phyloP scores from a whole-genome alignment of 2,113 vertebrate species.

The Megatriorchis doriae region DNA sequence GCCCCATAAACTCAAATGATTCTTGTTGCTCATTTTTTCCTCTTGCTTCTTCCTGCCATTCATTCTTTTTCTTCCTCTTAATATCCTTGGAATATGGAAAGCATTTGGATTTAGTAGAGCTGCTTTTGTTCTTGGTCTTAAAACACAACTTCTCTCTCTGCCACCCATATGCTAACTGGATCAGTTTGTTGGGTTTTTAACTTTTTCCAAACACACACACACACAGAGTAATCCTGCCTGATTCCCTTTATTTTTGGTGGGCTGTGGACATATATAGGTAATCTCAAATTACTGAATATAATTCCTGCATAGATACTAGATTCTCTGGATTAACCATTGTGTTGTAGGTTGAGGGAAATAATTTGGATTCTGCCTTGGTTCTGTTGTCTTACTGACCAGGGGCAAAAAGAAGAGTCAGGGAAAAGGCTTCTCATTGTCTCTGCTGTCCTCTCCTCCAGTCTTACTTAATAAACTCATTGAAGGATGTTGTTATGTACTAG shows the following conservation, averaged over 20 bases:
- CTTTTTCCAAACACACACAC: not conserved
- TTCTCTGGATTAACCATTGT: not conserved
- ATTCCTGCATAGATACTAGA: rapidly evolving
- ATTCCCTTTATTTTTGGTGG: not conserved
- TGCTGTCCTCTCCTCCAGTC: not conserved
- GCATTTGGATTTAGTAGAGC: not conserved
- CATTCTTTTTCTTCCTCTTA: not conserved
- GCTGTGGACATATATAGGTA: not conserved
- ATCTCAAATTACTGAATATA: not conserved
- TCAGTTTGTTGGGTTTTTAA: not conserved
- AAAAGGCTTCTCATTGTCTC: not conserved
- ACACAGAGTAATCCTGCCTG: not conserved
- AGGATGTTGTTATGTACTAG: not conserved
- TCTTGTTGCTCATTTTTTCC: not conserved
- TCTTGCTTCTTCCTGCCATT: not conserved
- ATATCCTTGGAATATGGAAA: slow-evolving; percentile 7
- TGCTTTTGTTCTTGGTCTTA: not conserved
- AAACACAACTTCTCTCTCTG: not conserved
- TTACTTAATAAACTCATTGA: not conserved
- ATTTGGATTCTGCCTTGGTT: not conserved
- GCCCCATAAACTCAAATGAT: not conserved
- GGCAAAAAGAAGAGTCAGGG: not conserved
- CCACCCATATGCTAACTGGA: not conserved
- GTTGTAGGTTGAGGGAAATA: not conserved
- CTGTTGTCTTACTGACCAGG: not conserved